Conservation (phyloP, 2,113 vertebrate genomes). For the Eptatretus burgeri region DNA sequence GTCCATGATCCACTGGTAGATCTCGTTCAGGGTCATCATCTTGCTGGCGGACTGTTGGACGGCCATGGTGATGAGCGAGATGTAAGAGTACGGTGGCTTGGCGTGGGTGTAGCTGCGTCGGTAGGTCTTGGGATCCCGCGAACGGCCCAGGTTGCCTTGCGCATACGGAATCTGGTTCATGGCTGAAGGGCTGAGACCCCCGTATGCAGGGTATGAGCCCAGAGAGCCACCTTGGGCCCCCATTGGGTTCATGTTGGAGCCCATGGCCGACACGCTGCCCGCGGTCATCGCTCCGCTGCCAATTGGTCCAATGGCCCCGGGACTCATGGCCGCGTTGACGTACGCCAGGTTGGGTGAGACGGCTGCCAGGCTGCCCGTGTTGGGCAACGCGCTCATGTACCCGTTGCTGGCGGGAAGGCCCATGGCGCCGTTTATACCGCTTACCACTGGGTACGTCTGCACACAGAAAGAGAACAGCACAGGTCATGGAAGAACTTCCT, state of each 20-base stretch:
- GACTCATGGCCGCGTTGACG: constrained; percentile 38
- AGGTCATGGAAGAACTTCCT: too few species aligned
- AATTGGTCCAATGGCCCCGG: constrained; percentile 40
- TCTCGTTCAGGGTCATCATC: constrained; percentile 89
- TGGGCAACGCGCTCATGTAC: constrained; percentile 63
- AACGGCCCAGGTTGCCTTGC: constrained; percentile 34
- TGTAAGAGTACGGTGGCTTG: constrained; percentile 91
- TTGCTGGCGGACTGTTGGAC: constrained; percentile 86
- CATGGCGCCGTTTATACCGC: constrained; percentile 53
- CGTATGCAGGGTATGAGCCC: constrained; percentile 50
- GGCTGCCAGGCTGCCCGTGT: constrained; percentile 45
- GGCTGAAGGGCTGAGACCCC: constrained; percentile 44
- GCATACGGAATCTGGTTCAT: constrained; percentile 64
- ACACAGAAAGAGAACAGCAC: constrained; percentile 11
- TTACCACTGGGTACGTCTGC: constrained; percentile 70
- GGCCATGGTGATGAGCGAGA: constrained; percentile 95
- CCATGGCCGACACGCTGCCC: constrained; percentile 35
- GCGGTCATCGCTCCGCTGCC: constrained; percentile 38
- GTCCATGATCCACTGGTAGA: constrained; percentile 99
- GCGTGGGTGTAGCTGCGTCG: constrained; percentile 78
- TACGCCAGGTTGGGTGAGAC: constrained; percentile 94
- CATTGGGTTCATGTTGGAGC: constrained; percentile 39
- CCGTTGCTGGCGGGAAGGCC: constrained; percentile 66
- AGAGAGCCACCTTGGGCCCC: constrained; percentile 38
- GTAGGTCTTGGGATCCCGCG: constrained; percentile 49